Evolutionary conservation across 2,888 invertebrate species (phyloP), one percentile per base, ranked within the genome.

Genomic region (Penaeus monodon): DNA sequence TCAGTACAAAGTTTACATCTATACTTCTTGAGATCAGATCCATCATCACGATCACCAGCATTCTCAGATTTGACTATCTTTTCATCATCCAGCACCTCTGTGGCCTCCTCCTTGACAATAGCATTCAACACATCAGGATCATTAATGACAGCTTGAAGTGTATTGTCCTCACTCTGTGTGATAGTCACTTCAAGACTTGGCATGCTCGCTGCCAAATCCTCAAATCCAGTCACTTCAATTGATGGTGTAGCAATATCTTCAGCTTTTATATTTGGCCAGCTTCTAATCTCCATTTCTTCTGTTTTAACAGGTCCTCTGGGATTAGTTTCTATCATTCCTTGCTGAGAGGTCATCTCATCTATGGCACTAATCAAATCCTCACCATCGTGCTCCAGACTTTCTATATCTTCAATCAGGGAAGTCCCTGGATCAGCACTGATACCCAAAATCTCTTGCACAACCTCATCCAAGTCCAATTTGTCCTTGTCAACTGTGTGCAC

Each of bases 371-470:
- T 86, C 12, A 86, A 79, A 64, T 81, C 81, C 44, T 77, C 84
- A 44, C 65, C 85, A 24, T 74, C 85, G 38, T 86, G 73, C 14
- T 76, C 81, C 44, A 80, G 20, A 12, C 63, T 79, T 24, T 83
- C 86, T 20, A 86, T 86, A n/a, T 81, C 76, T 14, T 77, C 66
- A 29, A 86, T 86, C 17, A 86, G 68, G 14, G 82, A 57, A 17
- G 63, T 64, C 33, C 64, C 78, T 38, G 68, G 33, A 38, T 73
- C 78, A 65, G 63, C 22, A 78, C 27, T 64, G n/a, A 74, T 74
- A 17, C 88, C 84, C 38, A 88, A 76, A n/a, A 88, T 88, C 49
- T 88, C 88, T 57, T 88, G 80, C 22, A 88, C 88, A 29, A 84
- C 88, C n/a, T 88, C 87, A 63, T 80, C 84, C 12, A 88, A 64